Percentiles rank a stretch among this genome's conserved stretches.
These are phyloP conservation scores for Anas bahamensis DNA, from an alignment of 2,797 vertebrate species.

Conservation along the genomic window DNA sequence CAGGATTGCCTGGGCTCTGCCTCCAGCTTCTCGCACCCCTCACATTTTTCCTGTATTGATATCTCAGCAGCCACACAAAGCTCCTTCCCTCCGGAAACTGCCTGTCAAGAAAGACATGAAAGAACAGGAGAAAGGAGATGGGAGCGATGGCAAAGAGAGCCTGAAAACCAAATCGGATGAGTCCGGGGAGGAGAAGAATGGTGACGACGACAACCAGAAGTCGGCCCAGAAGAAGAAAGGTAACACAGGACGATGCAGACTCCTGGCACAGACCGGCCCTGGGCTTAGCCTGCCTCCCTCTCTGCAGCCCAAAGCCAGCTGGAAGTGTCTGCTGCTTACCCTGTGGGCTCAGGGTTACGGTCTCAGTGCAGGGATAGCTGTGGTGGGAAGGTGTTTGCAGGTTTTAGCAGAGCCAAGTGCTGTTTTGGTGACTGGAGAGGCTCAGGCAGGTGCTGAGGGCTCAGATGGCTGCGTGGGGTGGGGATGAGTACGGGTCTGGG, in stretches of 20 bases:
- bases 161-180: constrained; percentile 95
- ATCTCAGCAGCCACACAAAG: constrained; percentile 75
- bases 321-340: neutral
- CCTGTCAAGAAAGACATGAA: constrained; percentile 89
- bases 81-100: constrained; percentile 84
- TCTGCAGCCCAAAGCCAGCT: neutral
- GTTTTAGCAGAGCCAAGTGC: neutral
- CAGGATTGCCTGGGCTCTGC: neutral
- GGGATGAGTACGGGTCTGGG: neutral
- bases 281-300: neutral
- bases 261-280: neutral
- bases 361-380: neutral
- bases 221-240: constrained; percentile 95
- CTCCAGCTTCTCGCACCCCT: neutral
- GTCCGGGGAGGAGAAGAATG: constrained; percentile 96
- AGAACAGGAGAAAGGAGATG: constrained; percentile 91
- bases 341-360: accelerated
- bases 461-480: neutral
- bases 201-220: constrained; percentile 92
- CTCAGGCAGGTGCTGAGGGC: neutral
- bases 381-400: neutral
- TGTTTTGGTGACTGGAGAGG: neutral
- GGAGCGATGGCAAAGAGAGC: constrained; percentile 95
- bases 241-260: constrained; percentile 37
- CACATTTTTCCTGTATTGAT: neutral